These are phyloP conservation scores for Platyscapa corneri DNA, from an alignment of 1,140 invertebrate species.

Conservation along the genomic window DNA sequence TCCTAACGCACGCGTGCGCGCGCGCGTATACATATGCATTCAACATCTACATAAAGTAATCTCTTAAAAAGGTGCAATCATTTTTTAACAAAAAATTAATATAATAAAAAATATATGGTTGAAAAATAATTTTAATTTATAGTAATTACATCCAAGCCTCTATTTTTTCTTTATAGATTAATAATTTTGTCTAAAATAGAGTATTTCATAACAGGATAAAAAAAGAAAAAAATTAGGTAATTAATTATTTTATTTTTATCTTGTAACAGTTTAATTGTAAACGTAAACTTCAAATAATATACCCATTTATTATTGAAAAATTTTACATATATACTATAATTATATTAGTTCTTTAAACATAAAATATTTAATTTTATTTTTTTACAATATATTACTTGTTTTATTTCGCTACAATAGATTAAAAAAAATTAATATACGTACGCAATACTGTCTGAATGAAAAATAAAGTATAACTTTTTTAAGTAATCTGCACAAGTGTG, in stretches of 20 bases:
- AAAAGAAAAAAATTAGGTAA: neutral
- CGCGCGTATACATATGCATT: no score
- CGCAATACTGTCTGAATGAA: slow-evolving; percentile 40
- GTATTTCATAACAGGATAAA: neutral
- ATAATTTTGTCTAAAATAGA: neutral
- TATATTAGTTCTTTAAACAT: no score
- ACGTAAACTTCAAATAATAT: no score
- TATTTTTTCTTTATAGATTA: neutral
- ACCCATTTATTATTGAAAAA: no score
- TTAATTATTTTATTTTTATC: no score
- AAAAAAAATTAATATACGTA: slow-evolving; percentile 11
- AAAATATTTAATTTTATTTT: no score
- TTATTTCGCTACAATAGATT: neutral
- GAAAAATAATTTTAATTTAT: neutral
- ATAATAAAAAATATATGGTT: neutral
- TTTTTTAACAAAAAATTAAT: neutral
- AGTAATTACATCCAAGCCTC: neutral
- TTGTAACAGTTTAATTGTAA: no score
- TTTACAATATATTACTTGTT: neutral
- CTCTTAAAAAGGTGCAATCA: neutral
- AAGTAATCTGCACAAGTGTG: slow-evolving; percentile 47
- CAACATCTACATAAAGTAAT: neutral
- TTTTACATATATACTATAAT: no score
- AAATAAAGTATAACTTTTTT: slow-evolving; percentile 52
- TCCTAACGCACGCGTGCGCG: no score